Evolutionary conservation across 2,888 invertebrate species (phyloP).

Genomic region (Cyaniris semiargus): DNA sequence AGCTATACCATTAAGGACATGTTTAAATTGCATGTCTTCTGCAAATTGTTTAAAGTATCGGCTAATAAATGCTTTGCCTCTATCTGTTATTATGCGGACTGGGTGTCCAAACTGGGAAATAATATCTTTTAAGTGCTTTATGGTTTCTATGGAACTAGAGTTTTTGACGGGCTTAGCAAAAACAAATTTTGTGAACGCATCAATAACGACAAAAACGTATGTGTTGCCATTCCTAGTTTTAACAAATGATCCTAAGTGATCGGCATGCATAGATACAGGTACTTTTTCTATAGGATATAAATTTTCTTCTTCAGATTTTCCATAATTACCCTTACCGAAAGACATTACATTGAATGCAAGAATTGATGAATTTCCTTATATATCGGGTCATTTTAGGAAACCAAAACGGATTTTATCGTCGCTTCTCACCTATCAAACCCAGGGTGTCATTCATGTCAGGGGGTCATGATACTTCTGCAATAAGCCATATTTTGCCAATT

Average conservation of each 20-base stretch:
- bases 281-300: background rate
- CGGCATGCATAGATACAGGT: background rate
- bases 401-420: background rate
- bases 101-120: too few relatives aligned
- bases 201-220: background rate
- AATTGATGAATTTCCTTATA: background rate
- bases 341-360: background rate
- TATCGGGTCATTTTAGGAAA: background rate
- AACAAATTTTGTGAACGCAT: background rate
- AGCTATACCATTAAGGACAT: slow-evolving; percentile 37
- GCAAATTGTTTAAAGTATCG: too few relatives aligned
- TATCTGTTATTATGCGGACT: too few relatives aligned
- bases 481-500: background rate
- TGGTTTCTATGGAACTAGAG: background rate
- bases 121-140: background rate
- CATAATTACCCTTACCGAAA: background rate
- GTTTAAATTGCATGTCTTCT: too few relatives aligned
- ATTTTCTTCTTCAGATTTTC: background rate
- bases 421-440: too few relatives aligned
- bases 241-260: background rate
- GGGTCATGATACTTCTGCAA: background rate
- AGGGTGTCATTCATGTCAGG: background rate
- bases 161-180: background rate
- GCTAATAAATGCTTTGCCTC: too few relatives aligned
- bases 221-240: background rate